A percentile compares a stretch with the other conserved stretches of the same genome.
Evolutionary conservation across 2,797 vertebrate species (phyloP).

Genomic region (Sebastes cheni): DNA sequence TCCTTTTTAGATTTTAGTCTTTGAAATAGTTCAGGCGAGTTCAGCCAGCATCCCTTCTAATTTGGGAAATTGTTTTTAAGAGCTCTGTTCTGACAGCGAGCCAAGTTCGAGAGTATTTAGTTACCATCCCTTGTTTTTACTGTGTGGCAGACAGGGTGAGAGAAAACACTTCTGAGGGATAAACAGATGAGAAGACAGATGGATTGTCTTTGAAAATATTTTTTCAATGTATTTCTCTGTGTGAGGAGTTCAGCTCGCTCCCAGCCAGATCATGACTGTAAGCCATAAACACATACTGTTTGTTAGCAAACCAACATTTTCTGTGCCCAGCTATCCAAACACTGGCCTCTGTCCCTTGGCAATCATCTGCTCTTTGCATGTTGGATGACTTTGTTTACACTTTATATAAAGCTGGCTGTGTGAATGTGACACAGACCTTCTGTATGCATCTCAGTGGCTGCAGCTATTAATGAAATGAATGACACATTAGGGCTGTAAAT

Average conservation of each 20-base stretch:
- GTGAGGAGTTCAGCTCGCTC: conserved; percentile 34
- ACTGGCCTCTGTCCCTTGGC: not conserved
- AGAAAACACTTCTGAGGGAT: conserved; percentile 36
- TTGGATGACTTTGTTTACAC: conserved; percentile 6
- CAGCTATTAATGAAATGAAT: not conserved
- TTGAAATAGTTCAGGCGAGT: conserved; percentile 28
- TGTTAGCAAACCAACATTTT: conserved; percentile 36
- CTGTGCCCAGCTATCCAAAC: conserved; percentile 12
- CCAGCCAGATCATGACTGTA: conserved; percentile 19
- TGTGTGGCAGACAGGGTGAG: conserved; percentile 21
- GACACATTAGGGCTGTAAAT: not conserved
- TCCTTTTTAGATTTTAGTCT: conserved; percentile 7
- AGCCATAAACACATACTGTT: conserved; percentile 39
- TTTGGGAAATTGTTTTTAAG: conserved; percentile 58
- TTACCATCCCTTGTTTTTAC: conserved; percentile 3
- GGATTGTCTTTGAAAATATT: conserved; percentile 36
- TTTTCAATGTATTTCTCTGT: conserved; percentile 28
- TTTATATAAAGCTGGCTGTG: not conserved
- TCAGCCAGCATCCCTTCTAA: conserved; percentile 50
- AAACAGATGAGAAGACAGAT: conserved; percentile 56
- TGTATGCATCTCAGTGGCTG: not conserved
- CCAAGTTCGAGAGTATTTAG: conserved; percentile 16
- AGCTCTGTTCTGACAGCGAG: conserved; percentile 16
- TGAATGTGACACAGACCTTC: not conserved
- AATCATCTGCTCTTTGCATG: conserved; percentile 10